Evolutionary conservation across 2,797 vertebrate genomes (phyloP).

Genomic region (Paguma larvata): DNA sequence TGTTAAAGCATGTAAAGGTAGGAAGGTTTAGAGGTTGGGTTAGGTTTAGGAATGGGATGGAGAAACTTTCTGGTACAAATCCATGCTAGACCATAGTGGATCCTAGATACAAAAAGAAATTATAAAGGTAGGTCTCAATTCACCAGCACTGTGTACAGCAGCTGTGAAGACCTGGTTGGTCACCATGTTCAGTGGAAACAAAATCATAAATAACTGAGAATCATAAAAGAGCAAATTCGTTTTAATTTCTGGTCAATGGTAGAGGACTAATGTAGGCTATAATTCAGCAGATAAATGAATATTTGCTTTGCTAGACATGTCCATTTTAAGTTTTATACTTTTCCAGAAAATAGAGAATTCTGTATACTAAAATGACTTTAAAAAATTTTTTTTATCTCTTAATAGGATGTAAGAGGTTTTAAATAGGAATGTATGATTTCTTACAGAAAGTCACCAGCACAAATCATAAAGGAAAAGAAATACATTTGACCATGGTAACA

Average conservation of each 20-base stretch:
- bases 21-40: neutral
- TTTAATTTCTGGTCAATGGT: neutral
- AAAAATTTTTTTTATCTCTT: neutral
- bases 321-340: neutral
- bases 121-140: neutral
- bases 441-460: neutral
- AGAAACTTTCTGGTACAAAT: constrained; percentile 4
- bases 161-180: neutral
- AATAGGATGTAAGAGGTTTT: neutral
- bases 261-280: neutral
- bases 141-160: neutral
- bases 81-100: neutral
- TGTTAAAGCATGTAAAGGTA: neutral
- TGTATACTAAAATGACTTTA: neutral
- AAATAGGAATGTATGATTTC: neutral
- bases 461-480: constrained; percentile 26
- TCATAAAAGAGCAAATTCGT: neutral
- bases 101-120: neutral
- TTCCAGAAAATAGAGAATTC: neutral
- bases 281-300: neutral
- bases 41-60: neutral
- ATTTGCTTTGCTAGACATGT: neutral
- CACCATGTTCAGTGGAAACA: neutral
- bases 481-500: neutral
- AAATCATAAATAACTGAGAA: neutral